Evolutionary conservation across 1,140 invertebrate genomes (phyloP), one percentile per base, ranked within the genome.

Genomic region (Dreissena polymorpha): DNA sequence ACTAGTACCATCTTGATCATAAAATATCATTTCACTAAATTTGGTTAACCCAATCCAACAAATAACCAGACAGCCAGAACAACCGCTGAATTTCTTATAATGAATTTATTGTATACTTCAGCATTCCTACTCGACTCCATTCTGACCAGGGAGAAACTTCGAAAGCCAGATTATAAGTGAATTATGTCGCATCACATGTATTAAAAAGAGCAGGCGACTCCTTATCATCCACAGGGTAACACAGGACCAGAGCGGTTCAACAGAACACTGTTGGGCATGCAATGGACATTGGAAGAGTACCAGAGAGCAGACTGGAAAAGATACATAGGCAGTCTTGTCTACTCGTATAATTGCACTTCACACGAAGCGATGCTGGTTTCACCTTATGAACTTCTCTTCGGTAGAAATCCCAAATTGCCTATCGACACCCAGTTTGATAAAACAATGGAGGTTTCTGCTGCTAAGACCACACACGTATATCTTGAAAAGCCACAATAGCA

Each of bases 381-480:
- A 18, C 82, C 74, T n/a, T 84, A 50, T 70, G 25, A 39, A 21
- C 50, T 84, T 12, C 78, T 84, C 51, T 77, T 83, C 64, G 81
- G 81, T 10, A 49, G 81, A 53, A 27, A 83, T 12, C 81, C 57
- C 12, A 69, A 49, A 18, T 51, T 79, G 18, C 60, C 82, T 14
- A 63, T 84, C 23, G 75, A 84, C 27, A 21, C 18, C 18, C 50
- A 7, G 55, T 51, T 82, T 21, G 12, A 25, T 1, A 39, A 78
- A 10, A 27, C 53, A 12, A 67, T 12, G 25, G n/a, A n/a, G n/a
- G n/a, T n/a, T n/a, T n/a, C n/a, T n/a, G n/a, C n/a, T n/a, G n/a
- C n/a, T n/a, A n/a, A 23, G 23, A 18, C 12, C 12, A 18, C 18
- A 12, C 12, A 18, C 18, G 53, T 12, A 55, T 18, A 67, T 10